Evolutionary conservation across 2,797 vertebrate species (phyloP), one percentile per base, ranked within the genome.

Genomic region (Chelidonichthys spinosus): DNA sequence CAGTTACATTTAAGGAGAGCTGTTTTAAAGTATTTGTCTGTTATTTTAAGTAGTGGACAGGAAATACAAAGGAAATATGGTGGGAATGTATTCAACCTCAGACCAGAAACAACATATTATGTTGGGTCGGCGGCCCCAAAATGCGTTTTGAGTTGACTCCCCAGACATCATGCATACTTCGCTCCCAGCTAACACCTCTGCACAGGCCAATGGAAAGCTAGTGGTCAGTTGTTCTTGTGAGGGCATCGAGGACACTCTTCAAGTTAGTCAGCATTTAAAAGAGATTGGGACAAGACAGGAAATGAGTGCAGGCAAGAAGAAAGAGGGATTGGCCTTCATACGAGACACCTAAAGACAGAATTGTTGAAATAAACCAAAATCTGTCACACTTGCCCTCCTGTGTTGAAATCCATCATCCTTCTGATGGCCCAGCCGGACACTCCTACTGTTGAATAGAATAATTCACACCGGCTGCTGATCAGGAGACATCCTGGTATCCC

Each of bases 11-110:
- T 52, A 63, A 81, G 43, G n/a, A 63, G 58, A 69, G 76, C 63
- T 69, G 69, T 83, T 84, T 83, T 47, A 63, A 65, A 82, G 65
- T 54, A 74, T 61, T 78, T 60, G 11, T 36, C 44, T 66, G 54
- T 81, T 69, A 14, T 78, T 78, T 74, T 49, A 66, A 61, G 15
- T 46, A 44, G 36, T 74, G 54, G 32, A 67, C 56, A 25, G 42
- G 11, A 69, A 76, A 37, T n/a, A 36, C 53, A 72, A 50, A 61
- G 56, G 66, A 77, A 79, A 70, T 69, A 56, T 71, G 69, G 70
- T 79, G n/a, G 52, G 55, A 37, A 59, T 61, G 55, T 78, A 76
- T 86, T 81, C 76, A 79, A 85, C 73, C 72, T 69, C 54, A 63
- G 44, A 88, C 68, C 68, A 82, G 72, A 72, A 81, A 71, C 36